Conservation (phyloP, 2,888 invertebrate genomes). For the Lissocephala sabroskyi region DNA sequence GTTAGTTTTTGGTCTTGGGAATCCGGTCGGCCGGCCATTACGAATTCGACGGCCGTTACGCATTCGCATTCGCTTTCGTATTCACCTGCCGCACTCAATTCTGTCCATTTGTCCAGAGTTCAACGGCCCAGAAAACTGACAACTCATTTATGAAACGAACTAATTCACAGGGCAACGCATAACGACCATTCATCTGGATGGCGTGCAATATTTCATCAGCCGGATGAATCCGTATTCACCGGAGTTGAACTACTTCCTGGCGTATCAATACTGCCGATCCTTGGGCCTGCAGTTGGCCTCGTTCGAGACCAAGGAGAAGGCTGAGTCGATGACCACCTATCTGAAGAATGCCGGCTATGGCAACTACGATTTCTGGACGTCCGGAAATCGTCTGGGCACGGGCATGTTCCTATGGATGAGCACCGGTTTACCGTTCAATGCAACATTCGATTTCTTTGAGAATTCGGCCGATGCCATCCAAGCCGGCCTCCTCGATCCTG, state of each 20-base stretch:
- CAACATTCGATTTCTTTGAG: constrained; percentile 88
- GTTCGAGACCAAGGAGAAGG: constrained; percentile 90
- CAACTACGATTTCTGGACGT: constrained; percentile 91
- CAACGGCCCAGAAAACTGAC: too few relatives aligned
- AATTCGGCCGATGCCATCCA: constrained; percentile 74
- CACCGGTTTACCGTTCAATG: constrained; percentile 88
- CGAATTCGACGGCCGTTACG: constrained; percentile 38
- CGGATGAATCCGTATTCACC: constrained; percentile 91
- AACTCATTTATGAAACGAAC: too few relatives aligned
- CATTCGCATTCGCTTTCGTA: constrained; percentile 31
- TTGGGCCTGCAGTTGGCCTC: constrained; percentile 88
- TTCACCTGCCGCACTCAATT: background rate
- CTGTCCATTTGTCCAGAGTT: background rate
- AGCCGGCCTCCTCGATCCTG: constrained; percentile 73
- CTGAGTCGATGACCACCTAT: constrained; percentile 87
- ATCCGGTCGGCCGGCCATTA: constrained; percentile 21
- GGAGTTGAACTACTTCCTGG: constrained; percentile 88
- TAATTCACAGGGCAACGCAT: constrained; percentile 87
- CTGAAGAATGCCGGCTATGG: constrained; percentile 88
- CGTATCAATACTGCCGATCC: constrained; percentile 90
- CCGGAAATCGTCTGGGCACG: constrained; percentile 88
- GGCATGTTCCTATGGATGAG: constrained; percentile 94
- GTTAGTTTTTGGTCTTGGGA: constrained; percentile 37
- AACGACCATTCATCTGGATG: constrained; percentile 88
- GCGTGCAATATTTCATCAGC: constrained; percentile 88